Conservation (phyloP, 2,113 vertebrate species). For the Ochotona princeps region DNA sequence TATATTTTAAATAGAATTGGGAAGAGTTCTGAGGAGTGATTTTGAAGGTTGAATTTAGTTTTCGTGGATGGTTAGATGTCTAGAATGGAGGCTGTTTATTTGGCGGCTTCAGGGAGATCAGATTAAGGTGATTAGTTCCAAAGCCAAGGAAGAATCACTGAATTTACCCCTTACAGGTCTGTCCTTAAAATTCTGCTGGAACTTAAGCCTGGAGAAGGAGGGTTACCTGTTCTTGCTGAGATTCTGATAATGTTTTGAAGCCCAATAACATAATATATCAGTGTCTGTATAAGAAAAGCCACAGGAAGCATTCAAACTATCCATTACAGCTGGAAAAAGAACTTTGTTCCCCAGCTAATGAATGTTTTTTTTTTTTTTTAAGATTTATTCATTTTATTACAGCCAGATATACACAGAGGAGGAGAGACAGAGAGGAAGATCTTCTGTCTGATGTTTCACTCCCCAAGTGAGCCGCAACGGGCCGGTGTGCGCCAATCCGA, state of each 20-base stretch:
- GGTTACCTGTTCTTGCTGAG: not conserved
- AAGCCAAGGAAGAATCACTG: not conserved
- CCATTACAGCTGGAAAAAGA: not conserved
- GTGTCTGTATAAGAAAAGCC: not conserved
- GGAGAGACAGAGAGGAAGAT: too few relatives aligned
- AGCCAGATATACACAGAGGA: too few relatives aligned
- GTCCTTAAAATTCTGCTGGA: not conserved
- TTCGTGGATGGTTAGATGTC: not conserved
- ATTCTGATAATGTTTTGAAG: constrained; percentile 41
- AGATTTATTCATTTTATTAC: too few relatives aligned
- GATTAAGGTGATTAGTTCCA: not conserved
- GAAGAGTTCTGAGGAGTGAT: not conserved
- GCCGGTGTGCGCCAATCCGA: too few relatives aligned
- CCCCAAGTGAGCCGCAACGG: too few relatives aligned
- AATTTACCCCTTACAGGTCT: not conserved
- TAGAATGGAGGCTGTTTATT: not conserved
- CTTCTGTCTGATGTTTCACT: too few relatives aligned
- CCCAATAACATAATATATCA: not conserved
- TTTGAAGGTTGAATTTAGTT: constrained; percentile 21
- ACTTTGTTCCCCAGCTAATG: not conserved
- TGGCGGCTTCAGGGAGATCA: not conserved
- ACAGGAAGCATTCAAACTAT: not conserved
- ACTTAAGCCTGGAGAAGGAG: constrained; percentile 4
- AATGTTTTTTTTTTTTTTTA: too few relatives aligned
- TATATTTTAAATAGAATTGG: constrained; percentile 15